Evolutionary conservation across 1,140 invertebrate genomes (phyloP), one percentile per base, ranked within the genome.

Genomic region (Bombus superbus): DNA sequence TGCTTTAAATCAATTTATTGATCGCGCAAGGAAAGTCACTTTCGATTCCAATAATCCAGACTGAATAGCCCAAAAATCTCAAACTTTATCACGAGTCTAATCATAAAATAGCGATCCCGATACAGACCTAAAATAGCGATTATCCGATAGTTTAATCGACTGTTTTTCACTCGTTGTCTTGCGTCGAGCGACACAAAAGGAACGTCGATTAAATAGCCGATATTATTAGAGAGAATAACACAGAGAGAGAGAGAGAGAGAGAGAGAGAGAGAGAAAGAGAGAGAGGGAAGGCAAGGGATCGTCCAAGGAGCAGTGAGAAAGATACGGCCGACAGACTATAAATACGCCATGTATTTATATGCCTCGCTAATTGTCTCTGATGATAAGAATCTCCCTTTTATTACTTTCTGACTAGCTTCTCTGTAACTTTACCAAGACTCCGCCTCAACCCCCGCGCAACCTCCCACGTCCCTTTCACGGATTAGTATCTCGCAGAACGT

Each of bases 341-440:
- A 94, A 95, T 95, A 94, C 92, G 93, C 92, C 89, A 84, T 87
- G 92, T 95, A 94, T 95, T 95, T 95, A 94, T 95, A 94, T 93
- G 93, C 94, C 90, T 91, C 86, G 94, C 93, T 95, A 95, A 95
- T 95, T 95, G 94, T 95, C 94, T 94, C 89, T 91, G 87, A 82
- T 88, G 94, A 95, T 95, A 95, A 94, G 88, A 88, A 95, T 95
- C 94, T 94, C 89, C 89, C 92, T 91, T 94, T 93, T 94, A 94
- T 94, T 94, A 94, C 93, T 93, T 94, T 93, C 90, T 91, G 92
- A 92, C 92, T 93, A 78, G 89, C 91, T 93, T 93, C 90, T 91
- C 89, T 89, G 91, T 87, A 91, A 91, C 85, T 89, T 91, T 18
- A 57, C n/a, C 72, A n/a, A 85, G 62, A 75, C 86, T 74, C 72